Evolutionary conservation across 2,113 vertebrate species (phyloP).

Genomic region (Dromas ardeola): DNA sequence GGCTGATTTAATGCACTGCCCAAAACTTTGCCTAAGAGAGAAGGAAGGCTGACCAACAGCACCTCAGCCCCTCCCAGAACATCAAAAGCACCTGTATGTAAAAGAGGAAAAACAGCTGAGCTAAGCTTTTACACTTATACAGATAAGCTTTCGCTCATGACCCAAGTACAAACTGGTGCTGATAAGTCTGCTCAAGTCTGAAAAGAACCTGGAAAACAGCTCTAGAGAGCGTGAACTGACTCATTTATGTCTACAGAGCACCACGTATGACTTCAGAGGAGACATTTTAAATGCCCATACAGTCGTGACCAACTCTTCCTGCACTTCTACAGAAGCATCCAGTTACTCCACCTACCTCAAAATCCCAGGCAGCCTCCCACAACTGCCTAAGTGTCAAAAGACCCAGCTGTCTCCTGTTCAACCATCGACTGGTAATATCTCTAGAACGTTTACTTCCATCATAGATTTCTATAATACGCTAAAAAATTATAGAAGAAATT

Average conservation of each 20-base stretch:
- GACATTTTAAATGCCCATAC: slow-evolving; percentile 26
- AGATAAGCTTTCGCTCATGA: neutral
- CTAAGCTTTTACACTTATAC: neutral
- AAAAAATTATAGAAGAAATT: neutral
- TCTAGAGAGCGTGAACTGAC: neutral
- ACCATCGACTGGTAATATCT: neutral
- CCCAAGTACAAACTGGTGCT: neutral
- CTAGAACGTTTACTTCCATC: neutral
- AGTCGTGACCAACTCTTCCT: slow-evolving; percentile 50
- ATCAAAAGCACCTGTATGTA: slow-evolving; percentile 15
- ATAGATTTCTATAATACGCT: neutral
- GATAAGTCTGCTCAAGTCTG: neutral
- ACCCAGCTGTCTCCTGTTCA: slow-evolving; percentile 53
- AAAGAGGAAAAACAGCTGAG: slow-evolving; percentile 1
- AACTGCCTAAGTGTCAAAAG: slow-evolving; percentile 45
- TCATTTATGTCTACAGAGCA: neutral
- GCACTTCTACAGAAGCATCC: slow-evolving; percentile 25
- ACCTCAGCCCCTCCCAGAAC: slow-evolving; percentile 11
- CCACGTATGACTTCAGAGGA: neutral
- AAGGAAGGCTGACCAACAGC: neutral
- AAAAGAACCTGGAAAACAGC: neutral
- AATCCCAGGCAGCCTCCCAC: slow-evolving; percentile 58
- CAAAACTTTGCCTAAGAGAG: neutral
- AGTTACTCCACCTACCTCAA: slow-evolving; percentile 27
- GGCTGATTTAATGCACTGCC: neutral